Evolutionary conservation across 2,113 vertebrate species (phyloP), one percentile per base, ranked within the genome.

Genomic region (Zeus faber): DNA sequence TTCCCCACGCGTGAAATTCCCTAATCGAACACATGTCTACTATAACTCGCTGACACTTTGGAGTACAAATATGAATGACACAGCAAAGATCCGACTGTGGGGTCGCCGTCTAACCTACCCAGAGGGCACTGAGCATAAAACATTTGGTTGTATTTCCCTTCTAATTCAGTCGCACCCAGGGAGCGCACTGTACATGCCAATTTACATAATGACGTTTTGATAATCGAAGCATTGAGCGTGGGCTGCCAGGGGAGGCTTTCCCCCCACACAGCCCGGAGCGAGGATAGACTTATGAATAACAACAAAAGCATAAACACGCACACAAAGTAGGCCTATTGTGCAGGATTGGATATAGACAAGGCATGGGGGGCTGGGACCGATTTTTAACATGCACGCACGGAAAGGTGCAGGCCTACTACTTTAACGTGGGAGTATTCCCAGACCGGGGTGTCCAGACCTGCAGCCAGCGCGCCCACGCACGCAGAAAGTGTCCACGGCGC

Each of bases 191-290:
- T 87, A 88, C 78, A 76, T 58, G 70, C 62, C 79, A 81, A 86
- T 89, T 87, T 88, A 65, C 83, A 87, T 89, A 88, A 89, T 89
- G 80, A 81, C 68, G 67, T 79, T 83, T 78, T 88, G 82, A 84
- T 88, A 82, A 88, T 83, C 60, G 77, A 82, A 79, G 65, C 68
- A 44, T 60, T 62, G 76, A 63, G 70, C 60, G 29, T n/a, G 59
- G 24, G 62, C 55, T 57, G 71, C 79, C 80, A 65, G 11, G 73
- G 69, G 70, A 71, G 76, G 56, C 33, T 48, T 44, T 49, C 26
- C 1, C 4, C 17, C 18, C 31, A 27, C 6, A 21, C n/a, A 31
- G 26, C 82, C 80, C 47, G 72, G 29, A 76, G 84, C 80, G 52
- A 16, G 35, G 45, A 59, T 47, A 29, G 54, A 58, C 53, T 65